Evolutionary conservation across 1,140 invertebrate genomes (phyloP).

Genomic region (Laupala kohalensis): DNA sequence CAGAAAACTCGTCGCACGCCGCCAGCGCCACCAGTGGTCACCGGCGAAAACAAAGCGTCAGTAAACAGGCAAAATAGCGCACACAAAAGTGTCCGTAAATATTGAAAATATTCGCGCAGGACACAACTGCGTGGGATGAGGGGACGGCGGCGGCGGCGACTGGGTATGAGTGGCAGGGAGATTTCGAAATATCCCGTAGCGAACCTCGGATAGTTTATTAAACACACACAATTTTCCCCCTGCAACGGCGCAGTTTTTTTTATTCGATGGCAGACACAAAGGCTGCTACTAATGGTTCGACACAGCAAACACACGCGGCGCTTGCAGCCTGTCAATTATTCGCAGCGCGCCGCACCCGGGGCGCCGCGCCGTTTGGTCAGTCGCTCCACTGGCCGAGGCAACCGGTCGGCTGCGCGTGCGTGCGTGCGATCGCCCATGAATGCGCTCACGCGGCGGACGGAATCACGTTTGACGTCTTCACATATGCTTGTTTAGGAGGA

Average conservation of each 20-base stretch:
- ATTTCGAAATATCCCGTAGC: not conserved
- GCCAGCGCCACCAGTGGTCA: not conserved
- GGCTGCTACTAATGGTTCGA: not conserved
- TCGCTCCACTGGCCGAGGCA: not conserved
- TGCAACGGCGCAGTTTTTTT: not conserved
- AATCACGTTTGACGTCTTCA: too few relatives aligned
- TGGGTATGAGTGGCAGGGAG: not conserved
- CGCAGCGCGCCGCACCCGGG: not conserved
- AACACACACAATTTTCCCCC: not conserved
- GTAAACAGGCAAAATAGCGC: not conserved
- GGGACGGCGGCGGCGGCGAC: too few relatives aligned
- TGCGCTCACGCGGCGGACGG: too few relatives aligned
- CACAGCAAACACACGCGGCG: not conserved
- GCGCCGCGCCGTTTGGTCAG: not conserved
- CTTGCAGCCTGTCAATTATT: not conserved
- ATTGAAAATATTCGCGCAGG: not conserved
- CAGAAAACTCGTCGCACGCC: too few relatives aligned
- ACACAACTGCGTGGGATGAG: not conserved
- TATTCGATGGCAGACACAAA: not conserved
- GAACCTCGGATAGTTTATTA: not conserved
- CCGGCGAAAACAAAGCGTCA: not conserved
- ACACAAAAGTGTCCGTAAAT: not conserved
- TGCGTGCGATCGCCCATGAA: too few relatives aligned
- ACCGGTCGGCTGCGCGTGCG: too few relatives aligned
- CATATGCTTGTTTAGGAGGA: too few relatives aligned